These are phyloP conservation scores for Hestina assimilis DNA, from an alignment of 1,140 invertebrate species.

Conservation along the genomic window DNA sequence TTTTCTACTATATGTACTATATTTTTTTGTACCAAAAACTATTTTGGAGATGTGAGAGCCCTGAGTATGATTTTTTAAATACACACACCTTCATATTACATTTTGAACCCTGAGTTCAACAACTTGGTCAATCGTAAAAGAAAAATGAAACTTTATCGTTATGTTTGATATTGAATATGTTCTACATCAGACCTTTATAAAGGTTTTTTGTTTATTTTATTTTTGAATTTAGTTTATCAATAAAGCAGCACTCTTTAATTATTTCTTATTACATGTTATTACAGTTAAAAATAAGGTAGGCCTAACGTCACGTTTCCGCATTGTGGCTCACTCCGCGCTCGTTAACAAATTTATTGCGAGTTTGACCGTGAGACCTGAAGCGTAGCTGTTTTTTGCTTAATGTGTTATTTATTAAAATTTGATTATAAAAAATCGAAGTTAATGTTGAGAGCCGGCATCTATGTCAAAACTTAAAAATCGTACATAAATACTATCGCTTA, in stretches of 20 bases:
- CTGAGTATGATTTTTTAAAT: too few relatives aligned
- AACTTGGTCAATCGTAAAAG: too few relatives aligned
- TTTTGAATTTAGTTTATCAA: background rate
- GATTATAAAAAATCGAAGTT: constrained; percentile 62
- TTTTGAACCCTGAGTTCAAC: too few relatives aligned
- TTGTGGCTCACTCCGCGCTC: constrained; percentile 37
- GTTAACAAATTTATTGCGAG: constrained; percentile 70
- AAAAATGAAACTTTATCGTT: too few relatives aligned
- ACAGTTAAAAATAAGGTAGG: constrained; percentile 35
- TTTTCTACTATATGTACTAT: too few relatives aligned
- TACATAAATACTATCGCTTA: constrained; percentile 47
- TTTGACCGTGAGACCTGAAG: constrained; percentile 73
- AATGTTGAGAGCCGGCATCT: constrained; percentile 48
- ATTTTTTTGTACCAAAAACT: too few relatives aligned
- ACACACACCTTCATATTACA: too few relatives aligned
- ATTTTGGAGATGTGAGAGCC: too few relatives aligned
- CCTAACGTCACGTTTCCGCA: constrained; percentile 49
- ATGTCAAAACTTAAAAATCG: constrained; percentile 53
- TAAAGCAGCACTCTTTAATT: background rate
- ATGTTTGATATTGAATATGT: too few relatives aligned
- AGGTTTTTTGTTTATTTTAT: background rate
- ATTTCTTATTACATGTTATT: constrained; percentile 8
- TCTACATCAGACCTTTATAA: background rate
- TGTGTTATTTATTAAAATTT: constrained; percentile 76
- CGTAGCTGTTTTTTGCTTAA: constrained; percentile 73